Base-by-base conservation (phyloP, 2,888 invertebrate species). In the Philaethria dido region DNA sequence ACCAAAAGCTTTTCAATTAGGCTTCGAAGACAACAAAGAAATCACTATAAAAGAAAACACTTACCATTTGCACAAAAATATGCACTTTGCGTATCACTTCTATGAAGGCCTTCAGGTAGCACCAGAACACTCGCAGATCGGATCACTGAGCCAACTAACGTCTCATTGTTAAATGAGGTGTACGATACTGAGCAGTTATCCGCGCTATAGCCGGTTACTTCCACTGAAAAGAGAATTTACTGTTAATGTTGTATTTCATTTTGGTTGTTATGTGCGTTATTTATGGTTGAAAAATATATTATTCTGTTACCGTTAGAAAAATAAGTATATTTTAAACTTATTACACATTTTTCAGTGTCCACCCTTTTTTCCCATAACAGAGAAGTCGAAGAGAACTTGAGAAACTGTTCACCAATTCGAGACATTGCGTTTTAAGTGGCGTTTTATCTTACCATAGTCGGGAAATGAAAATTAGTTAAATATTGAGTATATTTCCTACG, bases 61-160 rank as follows among this genome's bases (percentile, higher is more conserved):
- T 80, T 78, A 95, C 95, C 95, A 76, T 95, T 95, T 8, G 95
- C 95, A 79, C 95, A 95, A 80, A 95, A 95, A 80, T 95, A 95
- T 11, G 95, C 95, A 75, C 95, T 95, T 79, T 95, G 95, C 0
- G 95, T 95, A 73, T 94, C 94, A n/a, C 93, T 94, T 69, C 93
- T 88, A 47, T 94, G 93, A 0, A 94, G 84, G 13, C 95, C 95
- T 79, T 95, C 95, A 0, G 94, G 94, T 13, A 93, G 88, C 3
- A 95, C 95, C 59, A 93, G 81, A 39, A 95, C 93, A 61, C 93
- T 93, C 1, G 94, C 94, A 0, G 94, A 94, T 52, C 94, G 87
- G 68, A 94, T 92, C 25, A 94, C 94, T 14, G 94, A 94, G 1
- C 94, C 94, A 0, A 94, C 94, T 33, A 95, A 81, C 0, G 94